These are phyloP conservation scores for Leptinotarsa tumamoca DNA, from an alignment of 2,888 invertebrate genomes.

Conservation along the genomic window DNA sequence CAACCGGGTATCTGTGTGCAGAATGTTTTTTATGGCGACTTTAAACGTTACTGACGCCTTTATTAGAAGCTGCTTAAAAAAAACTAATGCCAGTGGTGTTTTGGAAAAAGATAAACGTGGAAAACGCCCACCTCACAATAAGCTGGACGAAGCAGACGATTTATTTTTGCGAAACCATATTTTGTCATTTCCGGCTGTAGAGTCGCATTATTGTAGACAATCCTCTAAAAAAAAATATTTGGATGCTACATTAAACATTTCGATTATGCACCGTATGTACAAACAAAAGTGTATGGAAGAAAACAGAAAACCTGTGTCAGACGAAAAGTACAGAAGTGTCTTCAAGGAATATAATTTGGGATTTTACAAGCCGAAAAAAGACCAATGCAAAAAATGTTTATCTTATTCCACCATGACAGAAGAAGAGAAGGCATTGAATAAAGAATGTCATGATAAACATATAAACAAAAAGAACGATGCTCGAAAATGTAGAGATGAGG, in stretches of 20 bases:
- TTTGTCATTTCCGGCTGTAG: conserved; percentile 47
- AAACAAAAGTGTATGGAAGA: too few relatives aligned
- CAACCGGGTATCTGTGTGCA: conserved; percentile 33
- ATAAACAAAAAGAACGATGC: too few relatives aligned
- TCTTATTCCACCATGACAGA: too few relatives aligned
- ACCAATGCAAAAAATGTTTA: too few relatives aligned
- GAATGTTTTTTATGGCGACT: conserved; percentile 48
- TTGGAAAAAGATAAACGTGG: conserved; percentile 49
- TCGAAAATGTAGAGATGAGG: conserved; percentile 48
- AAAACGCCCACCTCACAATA: conserved; percentile 37
- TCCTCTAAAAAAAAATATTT: conserved; percentile 22
- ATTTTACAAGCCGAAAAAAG: conserved; percentile 43
- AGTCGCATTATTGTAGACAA: conserved; percentile 50
- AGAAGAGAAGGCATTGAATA: too few relatives aligned
- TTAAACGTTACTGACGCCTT: conserved; percentile 48
- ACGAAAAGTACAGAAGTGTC: too few relatives aligned
- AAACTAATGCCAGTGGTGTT: conserved; percentile 40
- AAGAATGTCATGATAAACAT: too few relatives aligned
- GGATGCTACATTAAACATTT: conserved; percentile 44
- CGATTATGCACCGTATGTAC: conserved; percentile 43
- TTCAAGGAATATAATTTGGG: conserved; percentile 50
- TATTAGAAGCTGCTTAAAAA: conserved; percentile 45
- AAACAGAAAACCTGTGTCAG: too few relatives aligned
- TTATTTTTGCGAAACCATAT: conserved; percentile 42
- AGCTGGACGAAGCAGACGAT: conserved; percentile 35